phyloP scores from a whole-genome alignment of 2,888 invertebrate genomes.

The Leptopterna dolabrata region DNA sequence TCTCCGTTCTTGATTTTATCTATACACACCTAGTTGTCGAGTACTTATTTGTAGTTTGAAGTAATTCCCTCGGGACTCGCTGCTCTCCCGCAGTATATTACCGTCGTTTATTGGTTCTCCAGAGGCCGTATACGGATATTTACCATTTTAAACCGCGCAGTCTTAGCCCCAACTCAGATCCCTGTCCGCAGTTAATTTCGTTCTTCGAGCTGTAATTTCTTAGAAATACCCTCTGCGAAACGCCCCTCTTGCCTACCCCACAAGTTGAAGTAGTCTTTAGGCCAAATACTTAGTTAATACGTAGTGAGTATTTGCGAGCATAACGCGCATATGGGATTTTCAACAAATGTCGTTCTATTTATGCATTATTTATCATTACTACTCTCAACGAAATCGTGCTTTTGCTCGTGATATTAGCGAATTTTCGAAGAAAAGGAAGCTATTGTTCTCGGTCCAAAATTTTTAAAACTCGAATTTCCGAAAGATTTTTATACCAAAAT shows the following conservation, averaged over 20 bases:
- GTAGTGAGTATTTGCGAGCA: neutral
- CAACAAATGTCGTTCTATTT: neutral
- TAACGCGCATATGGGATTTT: neutral
- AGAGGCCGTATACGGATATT: conserved; percentile 32
- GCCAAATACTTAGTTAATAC: too few relatives aligned
- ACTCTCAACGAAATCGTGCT: neutral
- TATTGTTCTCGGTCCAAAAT: too few relatives aligned
- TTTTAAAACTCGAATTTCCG: too few relatives aligned
- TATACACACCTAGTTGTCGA: conserved; percentile 40
- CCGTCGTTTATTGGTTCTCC: conserved; percentile 1
- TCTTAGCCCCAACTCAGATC: neutral
- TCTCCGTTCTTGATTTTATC: neutral
- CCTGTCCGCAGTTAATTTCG: neutral
- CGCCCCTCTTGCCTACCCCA: neutral
- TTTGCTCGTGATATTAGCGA: too few relatives aligned
- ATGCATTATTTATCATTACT: neutral
- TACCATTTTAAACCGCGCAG: neutral
- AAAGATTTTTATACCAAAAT: too few relatives aligned
- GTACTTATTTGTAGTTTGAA: conserved; percentile 54
- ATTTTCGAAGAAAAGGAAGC: too few relatives aligned
- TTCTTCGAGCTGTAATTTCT: neutral
- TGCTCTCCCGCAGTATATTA: neutral
- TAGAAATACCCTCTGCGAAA: neutral
- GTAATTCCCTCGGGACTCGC: conserved; percentile 21
- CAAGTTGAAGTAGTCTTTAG: too few relatives aligned